These are phyloP conservation scores for Colletes latitarsis DNA, from an alignment of 1,140 invertebrate genomes.

Conservation along the genomic window DNA sequence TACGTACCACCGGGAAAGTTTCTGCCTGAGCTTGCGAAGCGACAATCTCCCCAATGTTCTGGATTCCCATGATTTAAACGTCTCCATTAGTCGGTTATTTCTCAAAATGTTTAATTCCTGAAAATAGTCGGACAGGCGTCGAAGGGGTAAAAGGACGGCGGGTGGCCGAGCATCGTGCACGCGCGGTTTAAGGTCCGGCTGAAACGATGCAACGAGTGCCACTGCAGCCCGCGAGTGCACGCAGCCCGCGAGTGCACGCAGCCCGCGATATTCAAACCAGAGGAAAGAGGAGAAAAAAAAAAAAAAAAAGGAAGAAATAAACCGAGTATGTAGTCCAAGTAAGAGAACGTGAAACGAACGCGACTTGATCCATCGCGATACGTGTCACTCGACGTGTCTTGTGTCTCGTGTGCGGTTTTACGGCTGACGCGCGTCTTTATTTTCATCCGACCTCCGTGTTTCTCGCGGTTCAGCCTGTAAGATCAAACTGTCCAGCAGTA, in stretches of 20 bases:
- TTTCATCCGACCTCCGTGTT: constrained; percentile 13
- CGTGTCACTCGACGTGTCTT: constrained; percentile 50
- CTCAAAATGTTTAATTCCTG: neutral
- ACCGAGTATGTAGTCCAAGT: neutral
- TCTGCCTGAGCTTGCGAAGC: constrained; percentile 36
- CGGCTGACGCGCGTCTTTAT: constrained; percentile 52
- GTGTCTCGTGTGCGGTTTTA: constrained; percentile 49
- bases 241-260: constrained; percentile 8
- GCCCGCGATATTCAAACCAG: constrained; percentile 17
- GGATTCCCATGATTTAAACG: constrained; percentile 61
- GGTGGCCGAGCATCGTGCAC: neutral
- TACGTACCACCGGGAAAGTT: constrained; percentile 52
- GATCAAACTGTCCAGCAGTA: too few species aligned
- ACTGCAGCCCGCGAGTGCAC: constrained; percentile 39
- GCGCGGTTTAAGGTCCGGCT: constrained; percentile 31
- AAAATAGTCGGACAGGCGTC: too few species aligned
- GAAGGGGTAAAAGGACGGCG: neutral
- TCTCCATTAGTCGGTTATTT: constrained; percentile 38
- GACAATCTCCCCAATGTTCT: constrained; percentile 61
- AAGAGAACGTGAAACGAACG: constrained; percentile 48
- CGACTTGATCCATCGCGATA: constrained; percentile 59
- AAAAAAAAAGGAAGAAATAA: too few species aligned
- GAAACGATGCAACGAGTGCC: constrained; percentile 48
- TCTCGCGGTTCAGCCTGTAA: neutral
- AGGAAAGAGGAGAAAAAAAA: constrained; percentile 25